Base-by-base conservation (phyloP, 2,797 vertebrate genomes). In the Geotria australis region DNA sequence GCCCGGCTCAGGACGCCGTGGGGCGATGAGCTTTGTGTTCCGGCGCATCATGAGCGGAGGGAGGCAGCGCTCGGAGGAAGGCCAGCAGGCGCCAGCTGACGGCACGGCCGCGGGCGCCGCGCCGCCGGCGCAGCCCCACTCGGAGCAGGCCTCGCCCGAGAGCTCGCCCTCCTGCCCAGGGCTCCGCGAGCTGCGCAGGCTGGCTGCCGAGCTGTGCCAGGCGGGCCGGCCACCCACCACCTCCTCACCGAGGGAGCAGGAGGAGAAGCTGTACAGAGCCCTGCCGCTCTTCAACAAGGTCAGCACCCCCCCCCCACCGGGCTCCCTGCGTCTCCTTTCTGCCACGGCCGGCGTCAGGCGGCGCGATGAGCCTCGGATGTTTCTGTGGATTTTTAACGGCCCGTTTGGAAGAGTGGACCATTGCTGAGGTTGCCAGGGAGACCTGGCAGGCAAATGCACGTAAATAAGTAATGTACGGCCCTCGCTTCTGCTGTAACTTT, bases 191-290 rank as follows among this genome's bases (percentile, higher is more conserved):
- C 75, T 98, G 62, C 79, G 89, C 6, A 79, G 89, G 57, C 88
- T 98, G 66, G 95, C 94, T 73, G 85, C 84, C 0, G 89, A 98
- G 63, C 73, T 98, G 57, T 95, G 89, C 66, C 89, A 98, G 60
- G 86, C 89, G 47, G 83, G 88, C 9, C 77, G 88, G 49, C 49
- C 12, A 7, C 49, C 12, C 12, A 12, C 12, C 7, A 15, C 7
- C 12, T 53, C 12, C 15, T 12, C 49, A 15, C 88, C 94, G 73
- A 95, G 95, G 66, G 91, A 96, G 66, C 91, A 98, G 68, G 88
- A 95, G 64, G 88, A 98, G 67, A 98, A 96, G 61, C 81, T 98
- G 58, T 98, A 98, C 69, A 98, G 95, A 91, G 95, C 95, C 88
- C 67, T 98, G 62, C 88, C 91, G 0, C 88, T 98, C 49, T 98